Base-by-base conservation (phyloP, 2,888 invertebrate genomes). In the Heliconius cydno region DNA sequence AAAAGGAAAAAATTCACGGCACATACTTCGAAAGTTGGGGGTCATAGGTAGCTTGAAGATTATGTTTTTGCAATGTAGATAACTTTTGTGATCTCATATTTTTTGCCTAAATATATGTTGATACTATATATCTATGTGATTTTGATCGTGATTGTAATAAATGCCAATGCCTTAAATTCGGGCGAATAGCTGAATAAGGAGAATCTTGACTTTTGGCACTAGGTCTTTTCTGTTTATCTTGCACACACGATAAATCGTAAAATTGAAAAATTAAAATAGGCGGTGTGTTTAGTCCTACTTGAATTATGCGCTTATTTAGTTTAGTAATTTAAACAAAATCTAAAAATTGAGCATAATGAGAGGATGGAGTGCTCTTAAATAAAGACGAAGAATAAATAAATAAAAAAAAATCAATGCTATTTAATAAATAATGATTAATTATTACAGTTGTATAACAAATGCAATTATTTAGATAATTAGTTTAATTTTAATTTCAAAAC, bases 1-100 rank as follows among this genome's bases (percentile, higher is more conserved):
- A 38, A 60, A 41, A 41, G 41, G 52, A 52, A 73, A 34, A 73
- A 28, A 73, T 60, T 60, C 38, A 73, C 3, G 25, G 15, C 73
- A 73, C 38, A 57, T 22, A 60, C 34, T 73, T 34, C 22, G 73
- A 78, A 78, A 78, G 78, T 38, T 73, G 38, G 67, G 60, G 66
- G 57, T 30, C 66, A 57, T 67, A 78, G 65, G n/a, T 52, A 57
- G 38, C 52, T 73, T 25, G 66, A 34, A 25, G 28, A 65, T 38
- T 10, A 72, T 57, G 3, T 57, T 60, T 72, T 67, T 28, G 46
- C 77, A 63, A 71, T 72, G 34, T 38, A 66, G 38, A 73, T 73
- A 73, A 73, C 30, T 30, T 73, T 78, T 73, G 6, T 15, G 34
- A 65, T 77, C 77, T 77, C 22, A 38, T 28, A 52, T 41, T 66